Conservation (phyloP, 2,888 invertebrate species). For the Sphaerophoria taeniata region DNA sequence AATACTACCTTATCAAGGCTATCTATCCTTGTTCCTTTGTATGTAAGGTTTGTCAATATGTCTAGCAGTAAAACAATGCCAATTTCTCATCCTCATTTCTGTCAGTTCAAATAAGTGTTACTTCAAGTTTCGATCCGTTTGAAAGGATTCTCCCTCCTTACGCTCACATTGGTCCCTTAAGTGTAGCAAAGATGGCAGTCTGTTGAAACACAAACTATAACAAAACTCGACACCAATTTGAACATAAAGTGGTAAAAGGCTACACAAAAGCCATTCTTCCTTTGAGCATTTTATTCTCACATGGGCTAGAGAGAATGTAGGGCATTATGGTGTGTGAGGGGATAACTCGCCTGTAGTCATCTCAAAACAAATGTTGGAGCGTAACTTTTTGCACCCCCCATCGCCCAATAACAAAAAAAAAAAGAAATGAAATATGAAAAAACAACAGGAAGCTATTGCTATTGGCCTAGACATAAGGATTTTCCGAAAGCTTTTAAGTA, state of each 20-base stretch:
- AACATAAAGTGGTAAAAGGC: conserved; percentile 57
- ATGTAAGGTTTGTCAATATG: neutral
- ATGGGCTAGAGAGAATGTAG: neutral
- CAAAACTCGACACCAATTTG: conserved; percentile 60
- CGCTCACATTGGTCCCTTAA: conserved; percentile 24
- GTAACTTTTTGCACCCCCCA: neutral
- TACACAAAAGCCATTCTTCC: conserved; percentile 60
- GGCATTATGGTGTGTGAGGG: neutral
- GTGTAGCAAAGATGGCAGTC: conserved; percentile 29
- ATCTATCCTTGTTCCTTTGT: neutral
- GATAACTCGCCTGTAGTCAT: conserved; percentile 5
- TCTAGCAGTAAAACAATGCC: conserved; percentile 14
- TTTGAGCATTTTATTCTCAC: conserved; percentile 26
- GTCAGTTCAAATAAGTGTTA: conserved; percentile 38
- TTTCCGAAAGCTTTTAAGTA: conserved; percentile 72
- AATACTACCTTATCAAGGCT: conserved; percentile 6
- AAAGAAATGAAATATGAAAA: neutral
- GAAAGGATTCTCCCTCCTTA: conserved; percentile 34
- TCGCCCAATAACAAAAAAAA: neutral
- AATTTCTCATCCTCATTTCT: conserved; percentile 11
- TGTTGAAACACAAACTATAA: conserved; percentile 46
- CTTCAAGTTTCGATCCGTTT: conserved; percentile 49
- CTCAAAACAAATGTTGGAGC: neutral
- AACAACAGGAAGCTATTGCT: conserved; percentile 24
- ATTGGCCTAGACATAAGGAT: conserved; percentile 50